Base-by-base conservation (phyloP, 2,797 vertebrate genomes). In the Alectoris magna region DNA sequence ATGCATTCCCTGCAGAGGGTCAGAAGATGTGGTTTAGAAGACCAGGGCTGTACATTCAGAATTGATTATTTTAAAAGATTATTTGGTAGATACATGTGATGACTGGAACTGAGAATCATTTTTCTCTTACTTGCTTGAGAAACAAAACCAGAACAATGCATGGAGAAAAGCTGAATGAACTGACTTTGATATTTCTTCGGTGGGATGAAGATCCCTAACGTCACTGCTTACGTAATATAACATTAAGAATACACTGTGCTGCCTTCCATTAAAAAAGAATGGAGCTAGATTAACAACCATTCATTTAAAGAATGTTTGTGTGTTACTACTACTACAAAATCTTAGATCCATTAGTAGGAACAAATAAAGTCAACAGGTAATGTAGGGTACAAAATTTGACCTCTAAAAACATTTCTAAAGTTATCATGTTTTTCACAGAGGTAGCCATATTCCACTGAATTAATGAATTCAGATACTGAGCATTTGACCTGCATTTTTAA, bases 401-500 rank as follows among this genome's bases (percentile, higher is more conserved):
- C 73, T 94, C 96, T 87, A 87, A 92, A 94, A 95, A 96, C 72
- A 64, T 84, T 94, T 73, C 55, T 94, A 86, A 95, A 93, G 43
- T 96, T 94, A 90, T 86, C 69, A 55, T 84, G 13, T 5, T 88
- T 84, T 96, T 58, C 71, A 86, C 64, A 95, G 62, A 59, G 38
- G 88, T 29, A 94, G 48, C 83, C 5, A 59, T 21, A 81, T 90
- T 96, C 97, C 96, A 60, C 93, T 94, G 53, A 95, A 83, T 84
- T 97, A 97, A 94, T 96, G 94, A 95, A 96, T 97, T 97, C 84
- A 92, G 60, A 94, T 84, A 94, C 88, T 95, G 88, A 97, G 87
- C 89, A 69, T 93, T 87, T 97, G 95, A 95, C 95, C 92, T 91
- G 79, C 91, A 49, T 86, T 95, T 96, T 96, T 89, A 68, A 95